These are phyloP conservation scores for Azorinus chamasolen DNA, from an alignment of 2,888 invertebrate genomes.

Conservation along the genomic window DNA sequence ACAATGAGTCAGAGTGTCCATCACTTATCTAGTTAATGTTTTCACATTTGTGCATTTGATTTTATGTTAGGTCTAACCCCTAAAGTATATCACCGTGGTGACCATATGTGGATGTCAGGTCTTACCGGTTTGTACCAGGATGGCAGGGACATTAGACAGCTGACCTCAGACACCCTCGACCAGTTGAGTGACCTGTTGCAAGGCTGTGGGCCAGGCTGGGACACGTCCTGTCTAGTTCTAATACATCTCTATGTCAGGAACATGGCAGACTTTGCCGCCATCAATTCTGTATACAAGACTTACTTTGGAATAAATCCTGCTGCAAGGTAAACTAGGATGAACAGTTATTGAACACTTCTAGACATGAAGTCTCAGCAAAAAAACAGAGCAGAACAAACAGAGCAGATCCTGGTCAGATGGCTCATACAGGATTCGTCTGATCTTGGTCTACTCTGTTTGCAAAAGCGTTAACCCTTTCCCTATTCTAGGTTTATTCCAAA, in stretches of 20 bases:
- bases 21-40: too few species aligned
- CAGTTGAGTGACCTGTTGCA: slow-evolving; percentile 13
- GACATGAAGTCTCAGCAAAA: too few species aligned
- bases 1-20: too few species aligned
- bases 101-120: slow-evolving; percentile 70
- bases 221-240: slow-evolving; percentile 90
- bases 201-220: slow-evolving; percentile 40
- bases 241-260: slow-evolving; percentile 94
- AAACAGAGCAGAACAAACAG: too few species aligned
- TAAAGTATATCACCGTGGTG: slow-evolving; percentile 11
- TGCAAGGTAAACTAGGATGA: slow-evolving; percentile 77
- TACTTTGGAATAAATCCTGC: slow-evolving; percentile 93
- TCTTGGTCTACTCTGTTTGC: too few species aligned
- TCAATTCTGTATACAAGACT: slow-evolving; percentile 93
- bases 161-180: slow-evolving; percentile 63
- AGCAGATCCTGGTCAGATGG: too few species aligned
- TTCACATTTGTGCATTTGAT: too few species aligned
- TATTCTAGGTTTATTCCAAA: too few species aligned
- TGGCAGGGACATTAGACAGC: slow-evolving; percentile 13
- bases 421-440: too few species aligned
- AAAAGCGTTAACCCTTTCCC: too few species aligned
- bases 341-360: too few species aligned
- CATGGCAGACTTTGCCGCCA: slow-evolving; percentile 92
- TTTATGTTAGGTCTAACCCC: neutral
- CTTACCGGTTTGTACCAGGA: slow-evolving; percentile 42